Percentiles rank a stretch among this genome's conserved stretches.
Conservation (phyloP, 1,140 invertebrate genomes). For the Drosophila micromelanica region DNA sequence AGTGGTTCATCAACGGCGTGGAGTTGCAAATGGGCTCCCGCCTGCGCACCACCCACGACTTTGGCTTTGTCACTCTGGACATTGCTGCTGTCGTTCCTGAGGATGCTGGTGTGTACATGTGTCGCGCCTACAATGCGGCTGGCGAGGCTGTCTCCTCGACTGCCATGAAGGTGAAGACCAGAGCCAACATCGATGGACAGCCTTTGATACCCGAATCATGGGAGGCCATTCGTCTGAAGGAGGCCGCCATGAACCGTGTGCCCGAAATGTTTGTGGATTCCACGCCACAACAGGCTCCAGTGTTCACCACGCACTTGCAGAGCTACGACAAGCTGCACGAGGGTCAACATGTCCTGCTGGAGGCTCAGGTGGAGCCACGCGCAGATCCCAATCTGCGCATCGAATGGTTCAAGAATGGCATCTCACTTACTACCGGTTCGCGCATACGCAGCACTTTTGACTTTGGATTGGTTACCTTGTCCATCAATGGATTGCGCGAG, state of each 20-base stretch:
- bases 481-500: conserved; percentile 92
- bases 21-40: conserved; percentile 95
- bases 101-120: conserved; percentile 96
- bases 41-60: conserved; percentile 95
- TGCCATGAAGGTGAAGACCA: conserved; percentile 93
- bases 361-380: conserved; percentile 97
- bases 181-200: conserved; percentile 91
- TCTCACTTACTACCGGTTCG: conserved; percentile 93
- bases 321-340: conserved; percentile 94
- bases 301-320: conserved; percentile 95
- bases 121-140: conserved; percentile 95
- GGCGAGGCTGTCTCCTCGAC: conserved; percentile 96
- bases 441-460: conserved; percentile 95
- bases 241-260: conserved; percentile 94
- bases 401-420: conserved; percentile 97
- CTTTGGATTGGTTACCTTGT: conserved; percentile 96
- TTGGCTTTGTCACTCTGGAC: conserved; percentile 96
- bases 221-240: conserved; percentile 94
- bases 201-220: conserved; percentile 94
- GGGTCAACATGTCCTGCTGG: conserved; percentile 95
- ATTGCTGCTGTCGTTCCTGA: conserved; percentile 94
- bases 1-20: conserved; percentile 97
- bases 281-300: conserved; percentile 93
- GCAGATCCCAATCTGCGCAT: conserved; percentile 96
- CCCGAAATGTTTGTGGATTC: conserved; percentile 93